A percentile compares a stretch with the other conserved stretches of the same genome.
phyloP scores from a whole-genome alignment of 1,140 invertebrate species.

The Danaus plexippus region DNA sequence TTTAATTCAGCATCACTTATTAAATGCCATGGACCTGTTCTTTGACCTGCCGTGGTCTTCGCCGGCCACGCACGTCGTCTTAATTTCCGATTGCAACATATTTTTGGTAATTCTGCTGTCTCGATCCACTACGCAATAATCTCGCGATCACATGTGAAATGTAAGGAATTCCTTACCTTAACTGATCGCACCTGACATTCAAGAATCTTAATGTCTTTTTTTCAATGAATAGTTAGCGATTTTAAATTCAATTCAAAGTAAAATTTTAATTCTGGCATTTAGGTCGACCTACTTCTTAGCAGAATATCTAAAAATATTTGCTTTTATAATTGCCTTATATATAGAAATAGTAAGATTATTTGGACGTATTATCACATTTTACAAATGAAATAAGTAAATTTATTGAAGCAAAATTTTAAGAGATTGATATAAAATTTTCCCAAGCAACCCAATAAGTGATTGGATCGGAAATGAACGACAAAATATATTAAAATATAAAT shows the following conservation, averaged over 20 bases:
- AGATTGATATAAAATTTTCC: no score
- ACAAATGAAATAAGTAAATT: no score
- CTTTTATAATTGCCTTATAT: no score
- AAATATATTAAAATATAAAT: no score
- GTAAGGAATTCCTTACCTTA: constrained; percentile 14
- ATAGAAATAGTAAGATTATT: no score
- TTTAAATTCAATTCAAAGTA: neutral
- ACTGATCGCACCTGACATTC: constrained; percentile 9
- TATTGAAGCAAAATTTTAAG: no score
- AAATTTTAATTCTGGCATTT: no score
- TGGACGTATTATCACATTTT: no score
- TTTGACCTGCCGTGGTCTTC: constrained; percentile 39
- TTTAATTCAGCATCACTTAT: constrained; percentile 25
- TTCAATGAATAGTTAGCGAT: constrained; percentile 12
- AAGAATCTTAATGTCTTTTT: constrained; percentile 20
- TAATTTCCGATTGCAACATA: constrained; percentile 29
- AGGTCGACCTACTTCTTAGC: neutral
- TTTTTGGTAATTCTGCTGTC: constrained; percentile 25
- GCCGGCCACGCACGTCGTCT: constrained; percentile 21
- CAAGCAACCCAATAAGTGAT: no score
- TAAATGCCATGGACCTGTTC: constrained; percentile 37
- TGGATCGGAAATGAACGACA: no score
- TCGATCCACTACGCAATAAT: constrained; percentile 19
- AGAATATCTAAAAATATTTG: no score
- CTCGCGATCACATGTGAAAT: constrained; percentile 12